Evolutionary conservation across 1,140 invertebrate genomes (phyloP), one percentile per base, ranked within the genome.

Genomic region (Coelopa frigida): DNA sequence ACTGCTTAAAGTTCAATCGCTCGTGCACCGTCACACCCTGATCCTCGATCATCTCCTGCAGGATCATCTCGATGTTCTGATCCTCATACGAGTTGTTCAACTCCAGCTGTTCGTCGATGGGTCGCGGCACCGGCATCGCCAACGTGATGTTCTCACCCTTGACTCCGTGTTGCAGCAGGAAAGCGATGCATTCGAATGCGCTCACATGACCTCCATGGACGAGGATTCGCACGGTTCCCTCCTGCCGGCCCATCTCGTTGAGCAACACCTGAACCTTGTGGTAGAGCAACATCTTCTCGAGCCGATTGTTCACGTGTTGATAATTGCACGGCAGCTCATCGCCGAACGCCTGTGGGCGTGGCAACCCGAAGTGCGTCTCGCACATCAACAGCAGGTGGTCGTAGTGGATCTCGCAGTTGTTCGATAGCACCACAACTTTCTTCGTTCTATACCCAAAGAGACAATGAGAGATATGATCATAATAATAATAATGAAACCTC

Each of bases 351-450:
- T 38, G 27, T 18, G 24, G 17, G 15, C 18, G 20, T 18, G 48
- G 48, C 31, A 53, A 6, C 0, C 21, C 39, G 24, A 40, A 62
- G 4, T 26, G 22, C 1, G 32, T 33, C 21, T 36, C 38, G 38
- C 55, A 53, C 51, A 54, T 46, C 3, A 65, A 26, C 11, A 66
- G 8, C 5, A 66, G 18, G 4, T 40, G 53, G n/a, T 62, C 59
- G 31, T 66, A 66, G 33, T 38, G 11, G n/a, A 65, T 49, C 12
- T 66, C 53, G 21, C 62, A 66, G 21, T 45, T 41, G 6, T 48
- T n/a, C 7, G 46, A 38, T 1, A 56, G 21, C 6, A 41, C 51
- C 1, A 61, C 57, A 6, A 15, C 43, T 32, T 61, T 61, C 1
- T 31, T 44, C 27, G 27, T 29, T 14, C 8, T 29, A 14, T 29